These are phyloP conservation scores for Brachionus sp. DNA, from an alignment of 1,140 invertebrate species.

Conservation along the genomic window DNA sequence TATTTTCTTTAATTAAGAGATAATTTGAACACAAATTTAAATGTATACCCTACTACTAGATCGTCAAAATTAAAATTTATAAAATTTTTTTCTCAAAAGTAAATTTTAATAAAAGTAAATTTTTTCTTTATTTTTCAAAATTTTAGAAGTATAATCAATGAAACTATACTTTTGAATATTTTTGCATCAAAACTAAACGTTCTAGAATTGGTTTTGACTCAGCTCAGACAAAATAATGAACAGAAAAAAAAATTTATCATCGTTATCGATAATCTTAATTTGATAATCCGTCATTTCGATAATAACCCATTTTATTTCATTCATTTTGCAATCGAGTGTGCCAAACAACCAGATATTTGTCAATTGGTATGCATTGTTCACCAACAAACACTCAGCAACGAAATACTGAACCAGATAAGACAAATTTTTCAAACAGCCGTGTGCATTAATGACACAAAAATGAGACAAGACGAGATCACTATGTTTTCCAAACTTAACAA, in stretches of 20 bases:
- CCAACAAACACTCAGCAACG: neutral
- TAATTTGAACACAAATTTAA: neutral
- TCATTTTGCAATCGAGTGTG: constrained; percentile 18
- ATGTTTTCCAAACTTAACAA: constrained; percentile 13
- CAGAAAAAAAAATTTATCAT: neutral
- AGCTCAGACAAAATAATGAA: neutral
- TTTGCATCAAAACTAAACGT: neutral
- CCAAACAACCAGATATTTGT: neutral
- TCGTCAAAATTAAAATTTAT: neutral
- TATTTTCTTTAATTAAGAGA: neutral
- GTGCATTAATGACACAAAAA: constrained; percentile 9
- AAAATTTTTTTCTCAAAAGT: neutral
- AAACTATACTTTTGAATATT: neutral
- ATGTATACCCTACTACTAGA: neutral
- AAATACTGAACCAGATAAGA: neutral
- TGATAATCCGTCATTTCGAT: neutral
- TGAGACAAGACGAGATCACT: neutral
- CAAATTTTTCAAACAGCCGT: constrained; percentile 10
- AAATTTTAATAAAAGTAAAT: neutral
- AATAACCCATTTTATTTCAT: neutral
- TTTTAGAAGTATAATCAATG: neutral
- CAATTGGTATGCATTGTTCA: neutral
- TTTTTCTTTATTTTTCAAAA: neutral
- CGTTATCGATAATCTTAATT: constrained; percentile 16
- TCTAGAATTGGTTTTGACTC: neutral